A percentile compares a stretch with the other conserved stretches of the same genome.
phyloP scores from a whole-genome alignment of 2,888 invertebrate species.

The Synanthedon tipuliformis region DNA sequence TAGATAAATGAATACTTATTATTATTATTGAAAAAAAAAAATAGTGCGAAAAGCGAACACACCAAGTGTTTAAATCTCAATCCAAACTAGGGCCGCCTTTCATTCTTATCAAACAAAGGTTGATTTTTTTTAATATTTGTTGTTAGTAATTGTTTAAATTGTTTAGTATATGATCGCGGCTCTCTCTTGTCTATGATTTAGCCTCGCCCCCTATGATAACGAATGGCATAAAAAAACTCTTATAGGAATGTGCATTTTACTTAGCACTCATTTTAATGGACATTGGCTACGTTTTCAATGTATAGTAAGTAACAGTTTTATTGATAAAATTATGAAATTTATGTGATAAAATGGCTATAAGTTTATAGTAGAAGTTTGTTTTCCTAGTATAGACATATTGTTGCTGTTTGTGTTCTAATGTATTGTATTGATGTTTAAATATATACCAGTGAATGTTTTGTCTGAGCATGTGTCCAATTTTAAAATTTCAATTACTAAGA shows the following conservation, averaged over 20 bases:
- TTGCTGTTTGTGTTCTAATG: too few relatives aligned
- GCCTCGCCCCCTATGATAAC: conserved; percentile 34
- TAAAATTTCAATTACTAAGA: too few relatives aligned
- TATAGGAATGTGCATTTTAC: conserved; percentile 1
- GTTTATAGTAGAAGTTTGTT: conserved; percentile 25
- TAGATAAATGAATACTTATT: too few relatives aligned
- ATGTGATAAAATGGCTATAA: conserved; percentile 55
- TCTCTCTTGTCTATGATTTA: conserved; percentile 18
- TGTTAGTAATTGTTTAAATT: conserved; percentile 13
- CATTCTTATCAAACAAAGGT: conserved; percentile 20
- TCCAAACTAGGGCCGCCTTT: conserved; percentile 24
- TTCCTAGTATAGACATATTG: conserved; percentile 5
- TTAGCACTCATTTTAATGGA: too few relatives aligned
- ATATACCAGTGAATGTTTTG: too few relatives aligned
- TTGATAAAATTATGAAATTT: conserved; percentile 41
- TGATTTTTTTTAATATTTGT: conserved; percentile 16
- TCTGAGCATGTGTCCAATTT: too few relatives aligned
- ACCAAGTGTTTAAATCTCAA: conserved; percentile 39
- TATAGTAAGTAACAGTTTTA: conserved; percentile 14
- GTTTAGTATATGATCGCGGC: conserved; percentile 20
- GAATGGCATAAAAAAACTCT: conserved; percentile 16
- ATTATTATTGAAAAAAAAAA: conserved; percentile 1
- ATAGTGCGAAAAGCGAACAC: conserved; percentile 38
- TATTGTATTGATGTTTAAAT: too few relatives aligned
- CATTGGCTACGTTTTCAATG: not conserved